Percentiles rank a stretch among this genome's conserved stretches.
Conservation (phyloP, 2,113 vertebrate species). For the Rhynchopsitta pachyrhyncha region DNA sequence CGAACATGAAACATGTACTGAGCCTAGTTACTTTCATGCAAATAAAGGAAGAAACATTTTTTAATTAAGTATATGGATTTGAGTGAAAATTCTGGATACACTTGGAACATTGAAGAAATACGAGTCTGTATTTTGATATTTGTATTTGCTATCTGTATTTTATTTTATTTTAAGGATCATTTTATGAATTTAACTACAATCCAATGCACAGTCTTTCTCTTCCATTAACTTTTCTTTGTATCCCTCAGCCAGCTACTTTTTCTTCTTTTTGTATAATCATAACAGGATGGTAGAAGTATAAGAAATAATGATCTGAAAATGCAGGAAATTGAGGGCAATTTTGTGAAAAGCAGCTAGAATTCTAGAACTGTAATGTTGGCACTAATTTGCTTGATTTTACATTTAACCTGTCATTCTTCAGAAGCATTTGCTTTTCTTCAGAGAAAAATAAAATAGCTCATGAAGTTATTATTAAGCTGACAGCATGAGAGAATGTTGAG, state of each 20-base stretch:
- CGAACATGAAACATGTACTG: not conserved
- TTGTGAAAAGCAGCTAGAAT: slow-evolving; percentile 1
- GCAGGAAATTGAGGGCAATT: slow-evolving; percentile 3
- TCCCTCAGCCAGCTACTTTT: not conserved
- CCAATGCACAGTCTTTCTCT: not conserved
- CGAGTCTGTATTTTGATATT: not conserved
- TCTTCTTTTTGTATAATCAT: not conserved
- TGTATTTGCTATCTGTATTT: not conserved
- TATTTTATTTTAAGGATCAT: not conserved
- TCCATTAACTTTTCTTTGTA: not conserved
- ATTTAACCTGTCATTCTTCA: not conserved
- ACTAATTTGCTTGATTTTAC: not conserved
- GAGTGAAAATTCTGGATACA: not conserved
- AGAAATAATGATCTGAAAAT: slow-evolving; percentile 6
- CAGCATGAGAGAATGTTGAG: not conserved
- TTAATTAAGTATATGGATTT: not conserved
- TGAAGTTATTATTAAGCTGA: not conserved
- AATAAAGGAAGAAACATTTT: not conserved
- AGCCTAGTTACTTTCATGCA: not conserved
- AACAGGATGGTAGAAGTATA: not conserved
- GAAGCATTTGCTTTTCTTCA: not conserved
- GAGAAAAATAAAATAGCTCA: not conserved
- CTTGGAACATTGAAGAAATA: not conserved
- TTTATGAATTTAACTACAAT: not conserved
- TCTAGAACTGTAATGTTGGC: not conserved